These are phyloP conservation scores for Mus spretus DNA, from an alignment of 2,797 vertebrate species.

Conservation along the genomic window DNA sequence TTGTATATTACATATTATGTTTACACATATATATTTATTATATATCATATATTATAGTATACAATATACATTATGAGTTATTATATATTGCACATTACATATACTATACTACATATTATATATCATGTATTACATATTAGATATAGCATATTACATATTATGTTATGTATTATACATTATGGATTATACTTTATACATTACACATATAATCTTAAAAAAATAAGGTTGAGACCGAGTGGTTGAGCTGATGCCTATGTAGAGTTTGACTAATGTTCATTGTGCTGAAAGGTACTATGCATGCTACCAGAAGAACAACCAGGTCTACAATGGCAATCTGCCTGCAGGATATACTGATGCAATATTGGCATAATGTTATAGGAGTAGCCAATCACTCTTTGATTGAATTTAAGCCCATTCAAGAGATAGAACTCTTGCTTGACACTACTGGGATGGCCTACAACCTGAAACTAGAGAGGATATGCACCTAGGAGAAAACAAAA, in stretches of 20 bases:
- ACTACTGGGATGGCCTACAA: background rate
- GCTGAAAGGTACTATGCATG: too few species aligned
- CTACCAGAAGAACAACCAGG: background rate
- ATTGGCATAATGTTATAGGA: background rate
- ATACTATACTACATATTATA: background rate
- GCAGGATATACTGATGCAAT: background rate
- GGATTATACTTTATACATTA: background rate
- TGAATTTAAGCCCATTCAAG: background rate
- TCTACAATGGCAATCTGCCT: background rate
- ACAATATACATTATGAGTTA: too few species aligned
- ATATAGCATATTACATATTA: background rate
- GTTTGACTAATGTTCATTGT: background rate
- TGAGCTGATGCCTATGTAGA: background rate
- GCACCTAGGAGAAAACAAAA: background rate
- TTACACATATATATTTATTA: too few species aligned
- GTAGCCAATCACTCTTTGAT: background rate
- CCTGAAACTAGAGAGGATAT: too few species aligned
- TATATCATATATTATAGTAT: too few species aligned
- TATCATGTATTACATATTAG: background rate
- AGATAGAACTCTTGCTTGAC: background rate
- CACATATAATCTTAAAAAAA: background rate
- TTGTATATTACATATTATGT: too few species aligned
- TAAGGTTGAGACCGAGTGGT: background rate
- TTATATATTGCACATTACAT: background rate
- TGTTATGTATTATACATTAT: background rate